Conservation (phyloP, 2,797 vertebrate species). For the Gymnodraco acuticeps region DNA sequence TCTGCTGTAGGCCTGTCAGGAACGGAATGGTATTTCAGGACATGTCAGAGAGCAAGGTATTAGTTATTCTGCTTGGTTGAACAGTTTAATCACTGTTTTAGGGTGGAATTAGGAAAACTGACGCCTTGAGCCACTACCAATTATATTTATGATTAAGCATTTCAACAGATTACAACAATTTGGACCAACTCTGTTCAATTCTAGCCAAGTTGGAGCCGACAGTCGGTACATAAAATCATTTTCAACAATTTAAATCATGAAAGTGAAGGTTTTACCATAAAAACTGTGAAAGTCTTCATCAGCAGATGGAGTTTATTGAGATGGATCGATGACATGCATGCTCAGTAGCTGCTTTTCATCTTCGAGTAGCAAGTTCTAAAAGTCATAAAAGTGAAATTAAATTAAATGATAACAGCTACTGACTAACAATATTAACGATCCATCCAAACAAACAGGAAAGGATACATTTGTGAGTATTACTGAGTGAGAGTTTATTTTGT, state of each 20-base stretch:
- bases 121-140: background rate
- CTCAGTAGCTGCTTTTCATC: background rate
- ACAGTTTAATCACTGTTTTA: background rate
- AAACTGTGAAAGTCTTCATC: background rate
- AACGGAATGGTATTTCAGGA: slow-evolving; percentile 14
- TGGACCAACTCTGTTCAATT: background rate
- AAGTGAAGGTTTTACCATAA: background rate
- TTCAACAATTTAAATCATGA: background rate
- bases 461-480: background rate
- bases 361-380: background rate
- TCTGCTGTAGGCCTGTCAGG: slow-evolving; percentile 24
- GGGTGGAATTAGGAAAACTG: background rate
- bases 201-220: background rate
- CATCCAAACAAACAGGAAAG: background rate
- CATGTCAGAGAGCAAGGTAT: slow-evolving; percentile 10
- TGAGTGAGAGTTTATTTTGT: background rate
- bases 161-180: background rate
- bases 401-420: background rate
- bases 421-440: background rate
- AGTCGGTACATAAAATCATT: background rate
- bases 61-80: slow-evolving; percentile 1
- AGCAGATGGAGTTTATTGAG: background rate
- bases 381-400: background rate
- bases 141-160: background rate
- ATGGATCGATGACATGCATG: slow-evolving; percentile 6